Conservation (phyloP, 2,113 vertebrate genomes). For the Rhinolophus ferrumequinum region DNA sequence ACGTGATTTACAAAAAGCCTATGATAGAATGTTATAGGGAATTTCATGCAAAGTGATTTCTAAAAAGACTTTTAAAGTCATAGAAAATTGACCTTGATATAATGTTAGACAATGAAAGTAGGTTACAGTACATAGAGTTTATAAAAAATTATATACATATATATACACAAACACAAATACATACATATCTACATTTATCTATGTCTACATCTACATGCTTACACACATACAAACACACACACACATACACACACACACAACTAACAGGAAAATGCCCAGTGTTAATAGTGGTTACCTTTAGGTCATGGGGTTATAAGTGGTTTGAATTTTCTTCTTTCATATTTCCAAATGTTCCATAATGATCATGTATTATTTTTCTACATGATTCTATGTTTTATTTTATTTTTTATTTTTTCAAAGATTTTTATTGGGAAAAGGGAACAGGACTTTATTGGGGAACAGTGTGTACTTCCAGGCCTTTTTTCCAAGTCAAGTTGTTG, state of each 20-base stretch:
- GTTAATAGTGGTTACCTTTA: background rate
- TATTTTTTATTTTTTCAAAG: background rate
- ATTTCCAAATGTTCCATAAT: background rate
- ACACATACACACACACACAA: too few species aligned
- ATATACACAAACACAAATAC: too few species aligned
- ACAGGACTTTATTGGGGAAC: too few species aligned
- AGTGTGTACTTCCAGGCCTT: too few species aligned
- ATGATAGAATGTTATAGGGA: background rate
- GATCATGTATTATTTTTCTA: background rate
- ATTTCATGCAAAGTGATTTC: slow-evolving; percentile 16
- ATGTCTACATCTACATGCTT: background rate
- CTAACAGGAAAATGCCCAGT: background rate
- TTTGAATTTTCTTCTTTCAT: background rate
- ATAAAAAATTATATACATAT: background rate
- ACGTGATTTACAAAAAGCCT: background rate
- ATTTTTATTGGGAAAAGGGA: too few species aligned
- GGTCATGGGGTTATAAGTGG: background rate
- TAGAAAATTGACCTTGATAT: background rate
- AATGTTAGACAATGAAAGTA: background rate
- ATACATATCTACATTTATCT: background rate
- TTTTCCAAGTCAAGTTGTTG: too few species aligned
- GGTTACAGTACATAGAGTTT: background rate
- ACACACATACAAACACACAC: accelerated
- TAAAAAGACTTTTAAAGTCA: slow-evolving; percentile 5
- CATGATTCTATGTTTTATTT: background rate